Evolutionary conservation across 2,888 invertebrate species (phyloP), one percentile per base, ranked within the genome.

Genomic region (Leptinotarsa peninsularis): DNA sequence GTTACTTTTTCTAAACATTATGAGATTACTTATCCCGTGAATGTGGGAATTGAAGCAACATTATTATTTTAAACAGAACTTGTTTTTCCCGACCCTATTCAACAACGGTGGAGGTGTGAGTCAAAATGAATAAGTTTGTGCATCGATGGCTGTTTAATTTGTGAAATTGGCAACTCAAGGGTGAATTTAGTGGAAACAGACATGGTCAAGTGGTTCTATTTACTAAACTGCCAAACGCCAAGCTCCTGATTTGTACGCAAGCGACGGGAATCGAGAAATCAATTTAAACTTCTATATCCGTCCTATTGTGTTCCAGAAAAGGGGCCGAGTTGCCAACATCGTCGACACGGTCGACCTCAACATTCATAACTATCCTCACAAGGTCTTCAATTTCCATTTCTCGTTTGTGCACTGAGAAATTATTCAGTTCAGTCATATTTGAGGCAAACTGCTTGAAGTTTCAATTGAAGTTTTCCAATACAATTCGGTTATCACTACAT

Each of bases 171-270:
- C 79, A 76, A 77, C 73, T 76, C 76, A 68, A 75, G 66, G 74
- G 75, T 77, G 78, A 79, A 79, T 80, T 81, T 78, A 80, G 78
- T 80, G 78, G 80, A 78, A 81, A 77, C 81, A 78, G 80, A 76
- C 78, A 81, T 74, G 82, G 85, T 85, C 86, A 86, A 86, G 86
- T 84, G 85, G 83, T 84, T 85, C 77, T 85, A 85, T 85, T 86
- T 85, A 85, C 84, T 72, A 81, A 86, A 82, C 86, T 86, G 86
- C 86, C 86, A 86, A 85, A 83, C 84, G 83, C 82, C 83, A 80
- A 83, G 60, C 71, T 18, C 58, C 67, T 52, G 76, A 71, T 83
- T 82, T 82, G 83, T 82, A 82, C 82, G 79, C 63, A 49, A 81
- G 81, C 84, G 83, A 83, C 83, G 83, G 84, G 83, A 83, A 82